These are phyloP conservation scores for Uria aalge DNA, from an alignment of 2,113 vertebrate species.

Conservation along the genomic window DNA sequence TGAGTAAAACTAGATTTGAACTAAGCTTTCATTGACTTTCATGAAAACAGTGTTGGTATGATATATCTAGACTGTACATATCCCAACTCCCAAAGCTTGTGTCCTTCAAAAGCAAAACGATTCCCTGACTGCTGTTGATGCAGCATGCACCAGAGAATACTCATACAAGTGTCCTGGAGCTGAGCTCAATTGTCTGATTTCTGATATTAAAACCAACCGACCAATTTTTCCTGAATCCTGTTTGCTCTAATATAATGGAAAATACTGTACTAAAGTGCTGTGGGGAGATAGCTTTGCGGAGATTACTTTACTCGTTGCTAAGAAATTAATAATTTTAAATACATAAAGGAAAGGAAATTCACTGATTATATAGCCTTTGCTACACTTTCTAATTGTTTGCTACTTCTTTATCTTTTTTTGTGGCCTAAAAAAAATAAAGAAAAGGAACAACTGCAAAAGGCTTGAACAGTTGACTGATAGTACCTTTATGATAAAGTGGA, in stretches of 20 bases:
- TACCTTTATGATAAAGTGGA: neutral
- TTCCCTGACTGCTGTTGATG: neutral
- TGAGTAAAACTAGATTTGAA: neutral
- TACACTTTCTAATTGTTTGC: neutral
- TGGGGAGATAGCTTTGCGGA: neutral
- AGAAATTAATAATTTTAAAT: neutral
- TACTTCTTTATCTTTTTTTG: neutral
- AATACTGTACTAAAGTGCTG: neutral
- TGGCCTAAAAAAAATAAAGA: neutral
- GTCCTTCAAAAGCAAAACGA: conserved; percentile 10
- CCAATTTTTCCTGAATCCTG: neutral
- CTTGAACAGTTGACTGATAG: neutral
- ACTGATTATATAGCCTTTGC: neutral
- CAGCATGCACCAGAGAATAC: neutral
- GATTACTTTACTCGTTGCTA: neutral
- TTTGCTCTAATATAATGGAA: neutral
- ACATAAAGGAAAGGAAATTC: neutral
- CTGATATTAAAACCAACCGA: neutral
- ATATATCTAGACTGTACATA: neutral
- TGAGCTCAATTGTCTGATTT: neutral
- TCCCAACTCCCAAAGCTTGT: neutral
- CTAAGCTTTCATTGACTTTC: neutral
- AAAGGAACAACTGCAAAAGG: neutral
- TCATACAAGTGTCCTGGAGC: neutral
- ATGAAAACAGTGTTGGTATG: neutral